Conservation (phyloP, 2,113 vertebrate species). For the Grallaria varia region DNA sequence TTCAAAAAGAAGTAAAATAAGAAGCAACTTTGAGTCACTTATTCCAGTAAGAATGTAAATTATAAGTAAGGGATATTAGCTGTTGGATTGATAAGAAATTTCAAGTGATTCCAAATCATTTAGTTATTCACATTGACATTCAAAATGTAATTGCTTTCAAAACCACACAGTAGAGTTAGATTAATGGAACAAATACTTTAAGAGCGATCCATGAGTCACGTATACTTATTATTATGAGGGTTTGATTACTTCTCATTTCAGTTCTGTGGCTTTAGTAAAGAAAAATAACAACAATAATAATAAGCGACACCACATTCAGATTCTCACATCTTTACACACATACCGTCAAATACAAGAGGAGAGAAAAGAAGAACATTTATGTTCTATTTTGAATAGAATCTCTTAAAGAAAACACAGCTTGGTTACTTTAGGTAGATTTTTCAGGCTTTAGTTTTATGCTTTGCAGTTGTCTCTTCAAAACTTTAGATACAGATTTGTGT, state of each 20-base stretch:
- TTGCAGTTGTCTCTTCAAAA: background rate
- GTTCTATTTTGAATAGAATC: background rate
- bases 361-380: background rate
- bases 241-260: constrained; percentile 7
- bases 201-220: background rate
- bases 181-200: constrained; percentile 21
- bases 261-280: constrained; percentile 13
- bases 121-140: constrained; percentile 8
- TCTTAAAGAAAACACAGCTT: background rate
- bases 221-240: background rate
- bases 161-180: background rate
- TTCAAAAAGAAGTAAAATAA: background rate
- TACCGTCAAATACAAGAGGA: background rate
- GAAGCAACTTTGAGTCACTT: background rate
- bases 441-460: background rate
- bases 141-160: constrained; percentile 38
- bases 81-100: constrained; percentile 7
- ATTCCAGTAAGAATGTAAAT: background rate
- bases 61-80: background rate
- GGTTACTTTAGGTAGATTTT: background rate
- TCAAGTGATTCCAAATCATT: constrained; percentile 25
- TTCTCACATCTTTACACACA: background rate
- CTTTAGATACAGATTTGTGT: background rate
- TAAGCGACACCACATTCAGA: background rate
- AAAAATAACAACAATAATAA: background rate